Evolutionary conservation across 2,113 vertebrate species (phyloP).

Genomic region (Butorides virescens): DNA sequence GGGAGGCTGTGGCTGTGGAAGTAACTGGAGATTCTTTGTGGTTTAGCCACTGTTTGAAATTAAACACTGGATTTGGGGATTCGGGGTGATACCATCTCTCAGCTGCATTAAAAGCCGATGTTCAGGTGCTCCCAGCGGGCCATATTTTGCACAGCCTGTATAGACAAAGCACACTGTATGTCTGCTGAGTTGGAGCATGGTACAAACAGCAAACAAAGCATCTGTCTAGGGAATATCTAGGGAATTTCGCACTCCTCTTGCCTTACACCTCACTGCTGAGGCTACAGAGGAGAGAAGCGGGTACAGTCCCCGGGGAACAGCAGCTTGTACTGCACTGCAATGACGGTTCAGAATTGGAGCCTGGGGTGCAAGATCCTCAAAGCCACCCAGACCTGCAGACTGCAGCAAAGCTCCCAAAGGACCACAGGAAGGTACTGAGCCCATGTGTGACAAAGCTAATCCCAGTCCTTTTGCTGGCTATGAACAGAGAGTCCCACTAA

Average conservation of each 20-base stretch:
- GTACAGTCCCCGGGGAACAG: background rate
- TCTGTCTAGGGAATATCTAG: background rate
- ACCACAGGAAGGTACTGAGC: background rate
- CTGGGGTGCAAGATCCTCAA: background rate
- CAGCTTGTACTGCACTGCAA: background rate
- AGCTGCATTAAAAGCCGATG: background rate
- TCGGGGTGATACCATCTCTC: background rate
- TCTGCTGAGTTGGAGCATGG: background rate
- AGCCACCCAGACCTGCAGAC: background rate
- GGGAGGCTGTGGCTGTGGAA: background rate
- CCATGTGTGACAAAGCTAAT: background rate
- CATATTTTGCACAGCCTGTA: background rate
- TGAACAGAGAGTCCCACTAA: background rate
- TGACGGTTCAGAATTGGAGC: background rate
- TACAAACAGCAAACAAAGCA: background rate
- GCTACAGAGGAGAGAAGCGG: background rate
- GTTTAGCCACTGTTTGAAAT: background rate
- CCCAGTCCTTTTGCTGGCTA: background rate
- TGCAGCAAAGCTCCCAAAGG: background rate
- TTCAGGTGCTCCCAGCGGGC: background rate
- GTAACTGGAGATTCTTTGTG: background rate
- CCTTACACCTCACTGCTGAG: background rate
- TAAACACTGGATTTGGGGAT: background rate
- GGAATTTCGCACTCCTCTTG: background rate
- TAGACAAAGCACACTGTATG: background rate